Base-by-base conservation (phyloP, 23 tunicate genomes). In the Trididemnum nubilum region DNA sequence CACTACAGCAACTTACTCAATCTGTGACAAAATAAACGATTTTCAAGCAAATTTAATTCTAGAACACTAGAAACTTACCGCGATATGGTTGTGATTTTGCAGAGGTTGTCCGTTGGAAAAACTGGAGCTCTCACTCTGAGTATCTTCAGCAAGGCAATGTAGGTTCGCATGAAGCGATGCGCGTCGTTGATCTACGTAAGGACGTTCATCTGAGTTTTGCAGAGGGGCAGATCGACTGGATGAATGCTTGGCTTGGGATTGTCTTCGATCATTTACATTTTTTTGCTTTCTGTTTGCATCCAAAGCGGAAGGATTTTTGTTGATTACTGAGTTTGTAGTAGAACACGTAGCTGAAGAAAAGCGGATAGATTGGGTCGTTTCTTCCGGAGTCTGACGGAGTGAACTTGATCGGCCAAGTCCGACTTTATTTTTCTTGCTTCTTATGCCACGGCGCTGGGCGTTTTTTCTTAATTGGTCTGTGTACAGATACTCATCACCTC, bases 401-500 rank as follows among this genome's bases (percentile, higher is more conserved):
- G 87, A 83, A 19, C 73, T 73, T 2, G 87, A 73, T 50, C 81
- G 37, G 0, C 30, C 39, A 22, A 73, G 66, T n/a, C 58, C 44
- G 4, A 2, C 12, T 37, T 59, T 51, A 38, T 83, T 83, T 60
- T 73, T 73, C 61, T 51, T 72, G 4, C 87, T 72, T 33, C 87
- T 34, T 3, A 60, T 60, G 28, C 81, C 81, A 1, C 81, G 81
- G 35, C 52, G 22, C 33, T 73, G 80, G 57, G 37, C 25, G 12
- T 71, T 66, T 26, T 34, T 52, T 23, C 69, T 67, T 27, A 73
- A 1, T n/a, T 61, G 51, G 36, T 85, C 88, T 2, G 89, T 90
- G 67, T 90, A 85, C 51, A 78, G 82, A 58, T 76, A 75, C 36
- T 90, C 96, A 35, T 85, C 89, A 2, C 89, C 96, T 21, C 85